phyloP scores from a whole-genome alignment of 2,797 vertebrate genomes.

The Enteromius paludinosus region DNA sequence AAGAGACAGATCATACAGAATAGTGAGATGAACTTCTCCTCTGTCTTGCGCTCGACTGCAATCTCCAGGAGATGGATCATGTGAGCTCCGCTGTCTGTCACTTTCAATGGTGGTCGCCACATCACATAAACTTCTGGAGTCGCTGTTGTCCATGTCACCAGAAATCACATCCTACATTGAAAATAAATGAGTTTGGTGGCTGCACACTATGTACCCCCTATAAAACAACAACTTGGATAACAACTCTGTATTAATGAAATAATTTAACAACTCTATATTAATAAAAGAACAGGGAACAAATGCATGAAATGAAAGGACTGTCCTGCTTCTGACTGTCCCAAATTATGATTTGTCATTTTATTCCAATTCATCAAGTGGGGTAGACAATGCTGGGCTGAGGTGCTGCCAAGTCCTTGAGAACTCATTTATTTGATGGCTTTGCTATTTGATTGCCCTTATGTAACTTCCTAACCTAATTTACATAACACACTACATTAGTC shows the following conservation, averaged over 20 bases:
- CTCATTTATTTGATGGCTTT: slow-evolving; percentile 51
- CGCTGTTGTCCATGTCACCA: background rate
- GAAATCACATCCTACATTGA: background rate
- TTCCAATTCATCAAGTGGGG: slow-evolving; percentile 35
- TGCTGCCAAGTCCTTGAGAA: slow-evolving; percentile 49
- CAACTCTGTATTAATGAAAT: background rate
- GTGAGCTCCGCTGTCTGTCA: background rate
- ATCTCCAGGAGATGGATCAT: background rate
- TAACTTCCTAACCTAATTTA: slow-evolving; percentile 71
- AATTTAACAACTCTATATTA: slow-evolving; percentile 20
- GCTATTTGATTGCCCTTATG: slow-evolving; percentile 73
- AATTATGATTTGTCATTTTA: slow-evolving; percentile 37
- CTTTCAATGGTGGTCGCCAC: background rate
- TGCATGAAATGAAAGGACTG: slow-evolving; percentile 1
- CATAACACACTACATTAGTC: slow-evolving; percentile 72
- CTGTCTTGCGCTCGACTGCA: slow-evolving; percentile 5
- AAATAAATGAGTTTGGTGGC: background rate
- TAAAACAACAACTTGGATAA: background rate
- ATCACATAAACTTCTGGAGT: background rate
- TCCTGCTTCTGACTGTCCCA: background rate
- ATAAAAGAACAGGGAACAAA: background rate
- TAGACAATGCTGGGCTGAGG: slow-evolving; percentile 34
- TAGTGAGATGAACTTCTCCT: background rate
- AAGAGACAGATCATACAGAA: background rate
- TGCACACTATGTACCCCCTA: background rate